Base-by-base conservation (phyloP, 2,888 invertebrate genomes). In the Platycheirus rosarum region DNA sequence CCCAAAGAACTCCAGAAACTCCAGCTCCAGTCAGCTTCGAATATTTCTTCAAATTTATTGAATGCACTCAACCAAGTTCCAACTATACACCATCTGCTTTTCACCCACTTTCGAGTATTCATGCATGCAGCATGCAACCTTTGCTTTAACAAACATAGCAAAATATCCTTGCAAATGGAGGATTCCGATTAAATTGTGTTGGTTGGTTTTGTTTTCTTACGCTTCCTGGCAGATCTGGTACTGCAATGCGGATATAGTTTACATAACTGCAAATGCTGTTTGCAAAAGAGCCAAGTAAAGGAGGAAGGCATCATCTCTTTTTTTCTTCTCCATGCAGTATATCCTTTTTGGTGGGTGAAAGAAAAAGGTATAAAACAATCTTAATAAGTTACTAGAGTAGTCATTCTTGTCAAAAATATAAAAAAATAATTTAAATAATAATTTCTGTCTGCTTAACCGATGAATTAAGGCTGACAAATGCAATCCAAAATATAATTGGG, bases 191-290 rank as follows among this genome's bases (percentile, higher is more conserved):
- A 35, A 11, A 35, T 35, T 35, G 23, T 42, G 2, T 14, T 57
- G 4, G 40, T 57, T 57, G n/a, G n/a, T n/a, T n/a, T 26, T n/a
- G 35, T 42, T 9, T 26, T n/a, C 57, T 29, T 57, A 57, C 57
- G 57, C 57, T 57, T 57, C 26, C 14, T 57, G n/a, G 26, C 11
- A 57, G 42, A 42, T 20, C 42, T 57, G 40, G 40, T 26, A 57
- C 57, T 42, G 57, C 57, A 57, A 57, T 57, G 57, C 57, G 57
- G 42, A 57, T 23, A 42, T n/a, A n/a, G n/a, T n/a, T n/a, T n/a
- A n/a, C n/a, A n/a, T n/a, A n/a, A 40, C 18, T 35, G n/a, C 8
- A 13, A 42, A 9, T 57, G 23, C 9, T 35, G 11, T 35, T 35
- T n/a, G 35, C 3, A 26, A 26, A 4, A 26, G 26, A 26, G 26